These are phyloP conservation scores for Drosophila navojoa DNA, from an alignment of 1,140 invertebrate species.

Conservation along the genomic window DNA sequence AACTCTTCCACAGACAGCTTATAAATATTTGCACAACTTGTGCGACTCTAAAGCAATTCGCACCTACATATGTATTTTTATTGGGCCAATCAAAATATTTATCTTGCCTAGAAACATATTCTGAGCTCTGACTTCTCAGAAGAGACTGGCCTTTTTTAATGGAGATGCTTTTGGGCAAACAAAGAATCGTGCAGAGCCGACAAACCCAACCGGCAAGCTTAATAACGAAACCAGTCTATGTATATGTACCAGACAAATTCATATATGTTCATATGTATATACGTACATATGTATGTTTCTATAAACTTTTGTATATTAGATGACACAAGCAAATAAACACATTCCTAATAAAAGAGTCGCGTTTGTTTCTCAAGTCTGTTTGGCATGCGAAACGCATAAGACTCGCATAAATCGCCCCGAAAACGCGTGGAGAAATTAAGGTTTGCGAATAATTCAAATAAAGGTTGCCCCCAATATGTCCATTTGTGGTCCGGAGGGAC, in stretches of 20 bases:
- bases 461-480: conserved; percentile 17
- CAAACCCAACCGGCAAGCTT: conserved; percentile 29
- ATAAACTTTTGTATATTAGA: conserved; percentile 39
- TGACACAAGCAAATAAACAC: conserved; percentile 46
- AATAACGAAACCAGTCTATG: conserved; percentile 43
- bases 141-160: conserved; percentile 9
- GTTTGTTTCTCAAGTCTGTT: conserved; percentile 31
- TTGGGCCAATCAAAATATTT: conserved; percentile 26
- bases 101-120: conserved; percentile 16
- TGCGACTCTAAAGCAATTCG: conserved; percentile 22
- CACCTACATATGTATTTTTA: conserved; percentile 20
- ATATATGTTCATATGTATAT: too few species aligned
- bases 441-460: conserved; percentile 41
- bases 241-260: neutral
- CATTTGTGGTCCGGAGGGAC: too few species aligned
- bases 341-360: conserved; percentile 58
- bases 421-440: conserved; percentile 33
- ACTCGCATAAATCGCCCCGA: conserved; percentile 32
- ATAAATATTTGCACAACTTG: conserved; percentile 28
- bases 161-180: conserved; percentile 19
- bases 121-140: conserved; percentile 10
- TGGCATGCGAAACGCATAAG: conserved; percentile 52
- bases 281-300: conserved; percentile 1
- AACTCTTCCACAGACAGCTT: neutral
- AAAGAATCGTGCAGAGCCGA: conserved; percentile 13